These are phyloP conservation scores for Pyrrhopygopsis socrates DNA, from an alignment of 2,888 invertebrate species.

Conservation along the genomic window DNA sequence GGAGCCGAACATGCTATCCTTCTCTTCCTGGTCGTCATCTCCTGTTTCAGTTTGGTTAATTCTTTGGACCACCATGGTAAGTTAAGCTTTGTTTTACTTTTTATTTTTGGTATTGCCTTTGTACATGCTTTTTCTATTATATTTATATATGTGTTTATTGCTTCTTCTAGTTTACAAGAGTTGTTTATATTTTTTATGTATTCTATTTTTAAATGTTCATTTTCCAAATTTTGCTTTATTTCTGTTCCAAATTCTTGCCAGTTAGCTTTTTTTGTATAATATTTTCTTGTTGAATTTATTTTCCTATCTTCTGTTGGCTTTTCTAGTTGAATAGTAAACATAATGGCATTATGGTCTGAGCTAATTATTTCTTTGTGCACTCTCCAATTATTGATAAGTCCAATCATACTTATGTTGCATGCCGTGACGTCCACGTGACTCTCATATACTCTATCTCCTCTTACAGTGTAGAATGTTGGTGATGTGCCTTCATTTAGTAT, in stretches of 20 bases:
- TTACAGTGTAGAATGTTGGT: slow-evolving; percentile 62
- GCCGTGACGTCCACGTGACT: slow-evolving; percentile 53
- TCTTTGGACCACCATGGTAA: not conserved
- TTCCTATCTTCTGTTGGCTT: not conserved
- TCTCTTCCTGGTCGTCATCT: not conserved
- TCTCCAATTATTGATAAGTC: slow-evolving; percentile 43
- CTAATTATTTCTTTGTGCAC: slow-evolving; percentile 51
- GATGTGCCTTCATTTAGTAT: slow-evolving; percentile 40
- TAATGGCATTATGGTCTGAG: slow-evolving; percentile 61
- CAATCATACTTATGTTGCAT: slow-evolving; percentile 55
- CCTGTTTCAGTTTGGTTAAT: not conserved
- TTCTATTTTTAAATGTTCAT: not conserved
- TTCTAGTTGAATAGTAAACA: not conserved
- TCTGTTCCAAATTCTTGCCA: not conserved
- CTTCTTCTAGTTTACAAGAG: not conserved
- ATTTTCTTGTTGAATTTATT: not conserved
- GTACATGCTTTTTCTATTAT: not conserved
- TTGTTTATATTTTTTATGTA: not conserved
- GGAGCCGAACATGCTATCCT: not conserved
- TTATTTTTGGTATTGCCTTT: not conserved
- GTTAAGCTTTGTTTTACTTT: not conserved
- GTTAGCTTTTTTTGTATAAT: not conserved
- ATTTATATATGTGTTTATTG: not conserved
- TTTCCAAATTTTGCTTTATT: not conserved
- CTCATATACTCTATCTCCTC: slow-evolving; percentile 55